Evolutionary conservation across 2,797 vertebrate species (phyloP), one percentile per base, ranked within the genome.

Genomic region (Sus cebifrons): DNA sequence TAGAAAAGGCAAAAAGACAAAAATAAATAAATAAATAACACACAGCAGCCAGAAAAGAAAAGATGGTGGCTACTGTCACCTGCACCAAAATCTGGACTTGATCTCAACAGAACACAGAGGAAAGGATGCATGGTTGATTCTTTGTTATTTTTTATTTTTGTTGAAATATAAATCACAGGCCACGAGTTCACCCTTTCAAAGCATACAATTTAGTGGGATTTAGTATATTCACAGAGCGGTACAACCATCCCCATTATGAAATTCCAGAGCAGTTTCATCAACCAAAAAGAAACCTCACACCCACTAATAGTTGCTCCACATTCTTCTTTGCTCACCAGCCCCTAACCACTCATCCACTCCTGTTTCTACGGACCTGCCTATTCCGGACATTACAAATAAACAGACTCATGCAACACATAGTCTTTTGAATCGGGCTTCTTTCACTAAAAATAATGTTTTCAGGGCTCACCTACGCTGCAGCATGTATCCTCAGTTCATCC

Each of bases 241-340:
- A 11, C 44, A 75, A 73, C 15, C 71, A 91, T 79, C 75, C 44
- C 68, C 44, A 29, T 68, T 81, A 21, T 65, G 10, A 74, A 71
- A 82, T 77, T 78, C 92, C 18, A 49, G 29, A 65, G 71, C 32
- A 21, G 27, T n/a, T 67, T 54, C 71, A 91, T 91, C 40, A 73
- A 29, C 25, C 83, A 73, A 25, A 40, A 91, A 93, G 87, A 95
- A 93, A 87, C 18, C 29, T 54, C 52, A 79, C 8, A 54, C 44
- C 36, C 29, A 73, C 56, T 10, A 77, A n/a, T 14, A 68, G 25
- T 21, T 25, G 52, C 21, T 60, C 29, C 18, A 64, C 12, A 25
- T 77, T 78, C 21, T 25, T 54, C 44, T 65, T 54, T 79, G 58
- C 25, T 21, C 29, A 15, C 60, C 58, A 40, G 5, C 17, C 16